Evolutionary conservation across 2,888 invertebrate genomes (phyloP).

Genomic region (Bibio marci): DNA sequence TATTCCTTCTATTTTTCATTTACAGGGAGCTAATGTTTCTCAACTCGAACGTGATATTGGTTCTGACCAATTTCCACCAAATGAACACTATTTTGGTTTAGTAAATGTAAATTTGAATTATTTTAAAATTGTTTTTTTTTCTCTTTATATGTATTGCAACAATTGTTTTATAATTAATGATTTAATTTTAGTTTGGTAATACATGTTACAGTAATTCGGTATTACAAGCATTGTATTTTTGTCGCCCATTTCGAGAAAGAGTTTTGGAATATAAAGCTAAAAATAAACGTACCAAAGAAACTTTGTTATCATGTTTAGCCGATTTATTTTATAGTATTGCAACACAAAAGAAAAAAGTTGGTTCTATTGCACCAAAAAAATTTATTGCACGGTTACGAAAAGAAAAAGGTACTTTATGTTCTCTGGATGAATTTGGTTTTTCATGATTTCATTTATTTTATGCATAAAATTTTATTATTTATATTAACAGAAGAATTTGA

Average conservation of each 20-base stretch:
- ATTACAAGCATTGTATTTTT: slow-evolving; percentile 97
- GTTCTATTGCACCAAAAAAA: slow-evolving; percentile 98
- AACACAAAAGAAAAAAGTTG: slow-evolving; percentile 99
- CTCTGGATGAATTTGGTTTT: slow-evolving; percentile 3
- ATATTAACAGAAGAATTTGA: slow-evolving; percentile 93
- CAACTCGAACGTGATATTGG: slow-evolving; percentile 99
- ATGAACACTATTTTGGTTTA: slow-evolving; percentile 98
- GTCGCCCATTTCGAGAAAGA: slow-evolving; percentile 96
- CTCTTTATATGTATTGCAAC: too few relatives aligned
- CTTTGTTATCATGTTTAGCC: slow-evolving; percentile 90
- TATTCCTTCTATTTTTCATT: too few relatives aligned
- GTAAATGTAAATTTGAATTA: slow-evolving; percentile 69
- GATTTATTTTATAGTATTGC: slow-evolving; percentile 99
- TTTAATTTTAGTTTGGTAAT: slow-evolving; percentile 99
- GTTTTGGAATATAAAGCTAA: slow-evolving; percentile 96
- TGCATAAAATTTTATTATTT: too few relatives aligned
- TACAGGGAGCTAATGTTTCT: slow-evolving; percentile 95
- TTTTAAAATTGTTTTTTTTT: slow-evolving; percentile 4
- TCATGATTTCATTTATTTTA: background rate
- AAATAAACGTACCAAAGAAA: slow-evolving; percentile 91
- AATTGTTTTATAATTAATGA: too few relatives aligned
- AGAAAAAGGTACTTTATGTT: slow-evolving; percentile 70
- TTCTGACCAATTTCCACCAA: slow-evolving; percentile 93
- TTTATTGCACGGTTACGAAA: slow-evolving; percentile 95
- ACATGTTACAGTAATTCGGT: slow-evolving; percentile 99